Conservation (phyloP, 2,888 invertebrate species). For the Synergus japonicus region DNA sequence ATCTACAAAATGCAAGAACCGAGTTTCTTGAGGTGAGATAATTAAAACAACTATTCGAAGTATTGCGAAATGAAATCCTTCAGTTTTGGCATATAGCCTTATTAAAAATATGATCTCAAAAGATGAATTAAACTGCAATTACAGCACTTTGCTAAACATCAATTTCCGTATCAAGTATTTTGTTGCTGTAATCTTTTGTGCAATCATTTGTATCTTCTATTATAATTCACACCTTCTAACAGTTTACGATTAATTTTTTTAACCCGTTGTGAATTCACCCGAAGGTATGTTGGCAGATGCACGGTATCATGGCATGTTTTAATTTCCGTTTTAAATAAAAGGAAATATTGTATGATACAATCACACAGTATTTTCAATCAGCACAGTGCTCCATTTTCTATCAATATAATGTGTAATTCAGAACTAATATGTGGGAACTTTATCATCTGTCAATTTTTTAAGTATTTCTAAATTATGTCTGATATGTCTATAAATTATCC, state of each 20-base stretch:
- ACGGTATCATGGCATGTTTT: conserved; percentile 67
- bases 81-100: background rate
- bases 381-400: conserved; percentile 3
- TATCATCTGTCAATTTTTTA: background rate
- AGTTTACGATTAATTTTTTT: conserved; percentile 39
- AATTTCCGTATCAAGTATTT: conserved; percentile 35
- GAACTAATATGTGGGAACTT: background rate
- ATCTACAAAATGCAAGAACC: conserved; percentile 70
- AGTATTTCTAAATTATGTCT: background rate
- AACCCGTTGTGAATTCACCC: conserved; percentile 50
- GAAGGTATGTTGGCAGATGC: conserved; percentile 64
- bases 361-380: conserved; percentile 37
- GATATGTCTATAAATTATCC: background rate
- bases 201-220: conserved; percentile 31
- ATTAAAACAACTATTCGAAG: conserved; percentile 29
- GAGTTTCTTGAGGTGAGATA: conserved; percentile 74
- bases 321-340: conserved; percentile 42
- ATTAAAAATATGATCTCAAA: conserved; percentile 12
- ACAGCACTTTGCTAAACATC: conserved; percentile 29
- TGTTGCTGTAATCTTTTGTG: conserved; percentile 33
- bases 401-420: background rate
- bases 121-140: conserved; percentile 1
- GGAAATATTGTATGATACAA: conserved; percentile 9
- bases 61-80: background rate
- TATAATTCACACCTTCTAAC: conserved; percentile 4